phyloP scores from a whole-genome alignment of 2,797 vertebrate species.

The Gallinago solitaria region DNA sequence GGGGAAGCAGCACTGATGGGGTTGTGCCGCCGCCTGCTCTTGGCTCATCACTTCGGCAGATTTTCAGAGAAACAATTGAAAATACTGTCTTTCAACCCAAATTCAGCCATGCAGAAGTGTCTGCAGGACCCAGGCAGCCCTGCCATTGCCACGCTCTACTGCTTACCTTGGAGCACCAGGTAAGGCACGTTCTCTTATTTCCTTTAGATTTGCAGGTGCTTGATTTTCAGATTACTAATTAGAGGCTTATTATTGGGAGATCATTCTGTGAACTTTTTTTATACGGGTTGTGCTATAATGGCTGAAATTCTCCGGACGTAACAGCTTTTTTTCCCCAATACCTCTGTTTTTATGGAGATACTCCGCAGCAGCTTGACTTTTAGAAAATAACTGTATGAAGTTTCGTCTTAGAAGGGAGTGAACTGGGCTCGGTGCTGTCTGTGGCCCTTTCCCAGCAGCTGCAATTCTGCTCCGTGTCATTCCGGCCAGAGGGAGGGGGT shows the following conservation, averaged over 20 bases:
- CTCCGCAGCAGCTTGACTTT: neutral
- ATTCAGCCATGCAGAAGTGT: neutral
- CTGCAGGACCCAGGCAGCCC: neutral
- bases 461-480: neutral
- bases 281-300: neutral
- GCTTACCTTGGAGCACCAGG: neutral
- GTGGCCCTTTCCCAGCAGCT: neutral
- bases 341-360: neutral
- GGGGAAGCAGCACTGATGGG: neutral
- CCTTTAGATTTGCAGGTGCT: neutral
- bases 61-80: neutral
- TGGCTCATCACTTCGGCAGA: neutral
- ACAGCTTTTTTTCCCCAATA: fast-evolving
- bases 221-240: neutral
- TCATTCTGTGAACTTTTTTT: too few relatives aligned
- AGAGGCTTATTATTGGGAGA: too few relatives aligned
- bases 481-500: conserved; percentile 19
- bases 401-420: neutral
- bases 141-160: neutral
- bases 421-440: neutral
- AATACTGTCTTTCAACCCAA: neutral
- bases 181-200: fast-evolving
- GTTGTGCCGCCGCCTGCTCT: neutral
- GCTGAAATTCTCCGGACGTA: neutral
- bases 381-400: neutral